phyloP scores from a whole-genome alignment of 2,888 invertebrate species.

The Agonum fuliginosum region DNA sequence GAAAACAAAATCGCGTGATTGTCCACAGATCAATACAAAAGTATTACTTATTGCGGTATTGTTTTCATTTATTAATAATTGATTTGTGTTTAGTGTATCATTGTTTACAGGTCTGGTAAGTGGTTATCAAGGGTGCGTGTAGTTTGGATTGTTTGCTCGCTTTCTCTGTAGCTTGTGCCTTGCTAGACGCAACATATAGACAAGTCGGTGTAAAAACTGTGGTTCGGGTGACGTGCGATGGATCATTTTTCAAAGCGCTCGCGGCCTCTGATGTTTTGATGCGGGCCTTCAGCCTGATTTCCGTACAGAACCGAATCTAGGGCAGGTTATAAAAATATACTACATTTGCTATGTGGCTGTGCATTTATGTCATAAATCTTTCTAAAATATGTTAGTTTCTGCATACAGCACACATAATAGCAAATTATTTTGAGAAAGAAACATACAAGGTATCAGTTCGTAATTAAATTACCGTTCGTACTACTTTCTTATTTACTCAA shows the following conservation, averaged over 20 bases:
- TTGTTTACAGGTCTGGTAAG: slow-evolving; percentile 28
- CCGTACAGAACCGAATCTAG: slow-evolving; percentile 49
- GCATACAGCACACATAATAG: too few species aligned
- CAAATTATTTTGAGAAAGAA: too few species aligned
- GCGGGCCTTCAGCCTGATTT: slow-evolving; percentile 69
- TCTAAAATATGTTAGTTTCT: too few species aligned
- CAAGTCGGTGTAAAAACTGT: slow-evolving; percentile 66
- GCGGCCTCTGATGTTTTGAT: slow-evolving; percentile 71
- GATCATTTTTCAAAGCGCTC: slow-evolving; percentile 73
- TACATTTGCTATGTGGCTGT: background rate
- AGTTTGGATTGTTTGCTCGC: slow-evolving; percentile 53
- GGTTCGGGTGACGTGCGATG: slow-evolving; percentile 70
- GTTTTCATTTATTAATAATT: slow-evolving; percentile 46
- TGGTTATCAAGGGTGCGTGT: background rate
- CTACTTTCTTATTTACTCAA: too few species aligned
- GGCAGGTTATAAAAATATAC: background rate
- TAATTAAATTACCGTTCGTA: too few species aligned
- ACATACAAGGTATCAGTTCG: too few species aligned
- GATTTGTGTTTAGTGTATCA: slow-evolving; percentile 23
- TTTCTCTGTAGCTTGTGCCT: slow-evolving; percentile 55
- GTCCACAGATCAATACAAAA: background rate
- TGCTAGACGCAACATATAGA: slow-evolving; percentile 64
- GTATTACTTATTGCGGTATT: slow-evolving; percentile 37
- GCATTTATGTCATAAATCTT: too few species aligned
- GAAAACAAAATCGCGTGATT: background rate